Base-by-base conservation (phyloP, 2,113 vertebrate genomes). In the Nerophis ophidion region DNA sequence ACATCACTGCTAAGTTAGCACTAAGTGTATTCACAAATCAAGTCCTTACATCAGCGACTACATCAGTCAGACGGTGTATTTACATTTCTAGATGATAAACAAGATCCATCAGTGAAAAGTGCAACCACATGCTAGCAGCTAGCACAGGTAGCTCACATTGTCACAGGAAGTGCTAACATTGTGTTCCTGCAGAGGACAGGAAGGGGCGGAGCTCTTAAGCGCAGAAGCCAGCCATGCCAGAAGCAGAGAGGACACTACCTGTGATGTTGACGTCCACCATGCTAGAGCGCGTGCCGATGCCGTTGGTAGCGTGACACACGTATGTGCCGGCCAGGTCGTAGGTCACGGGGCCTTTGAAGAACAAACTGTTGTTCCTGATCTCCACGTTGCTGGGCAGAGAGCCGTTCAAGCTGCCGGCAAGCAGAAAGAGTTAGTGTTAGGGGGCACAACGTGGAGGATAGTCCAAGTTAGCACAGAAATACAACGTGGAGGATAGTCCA, bases 221-320 rank as follows among this genome's bases (percentile, higher is more conserved):
- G 5, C 49, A 51, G 19, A 51, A 51, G 48, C 59, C 26, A 65
- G 68, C 64, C 57, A 64, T 72, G 68, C 73, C 68, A 19, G 48
- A 47, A 33, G 9, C 17, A 26, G 40, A 61, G 6, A 3, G 2
- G 11, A 4, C 17, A 5, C n/a, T 95, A 99, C 97, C 97, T 87
- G 95, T 98, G 79, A 99, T 91, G 84, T 98, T 98, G 84, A 99
- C 95, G 40, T 98, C 96, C 84, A 99, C 95, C 65, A 89, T 79
- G 71, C 94, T 95, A 0, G 93, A 95, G 46, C 94, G 94, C 0
- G 93, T 98, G 14, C 97, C 96, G 6, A 99, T 94, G 81, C 91
- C 80, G 5, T 99, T 99, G 81, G 93, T 95, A 14, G 97, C 97
- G 51, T 98, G 93, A 0, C 97, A 99, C 71, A 99, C 76, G 14